A percentile compares a stretch with the other conserved stretches of the same genome.
Evolutionary conservation across 2,888 invertebrate genomes (phyloP).

Genomic region (Clusia tigrina): DNA sequence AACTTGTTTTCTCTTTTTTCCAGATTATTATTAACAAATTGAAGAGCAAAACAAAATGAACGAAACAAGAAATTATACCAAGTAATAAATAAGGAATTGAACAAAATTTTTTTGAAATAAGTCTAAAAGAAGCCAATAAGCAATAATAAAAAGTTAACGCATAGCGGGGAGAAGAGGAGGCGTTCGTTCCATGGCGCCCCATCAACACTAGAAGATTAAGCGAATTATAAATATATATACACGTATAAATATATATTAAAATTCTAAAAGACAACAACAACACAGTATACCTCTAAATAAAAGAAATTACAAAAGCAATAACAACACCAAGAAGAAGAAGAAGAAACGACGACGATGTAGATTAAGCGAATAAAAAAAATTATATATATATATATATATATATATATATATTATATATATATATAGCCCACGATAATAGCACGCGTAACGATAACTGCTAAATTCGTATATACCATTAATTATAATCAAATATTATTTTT

Average conservation of each 20-base stretch:
- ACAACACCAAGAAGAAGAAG: too few species aligned
- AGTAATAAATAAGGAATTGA: constrained; percentile 19
- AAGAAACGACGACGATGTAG: too few species aligned
- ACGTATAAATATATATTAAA: too few species aligned
- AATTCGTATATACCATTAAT: too few species aligned
- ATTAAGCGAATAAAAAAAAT: too few species aligned
- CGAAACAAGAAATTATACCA: constrained; percentile 1
- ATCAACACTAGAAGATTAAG: constrained; percentile 3
- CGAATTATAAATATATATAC: too few species aligned
- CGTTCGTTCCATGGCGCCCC: constrained; percentile 12
- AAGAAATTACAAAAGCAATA: constrained; percentile 12
- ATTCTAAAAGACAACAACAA: constrained; percentile 5
- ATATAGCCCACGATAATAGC: too few species aligned
- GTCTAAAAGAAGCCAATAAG: constrained; percentile 4
- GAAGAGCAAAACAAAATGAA: constrained; percentile 26
- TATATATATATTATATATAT: too few species aligned
- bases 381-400: too few species aligned
- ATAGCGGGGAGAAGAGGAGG: constrained; percentile 15
- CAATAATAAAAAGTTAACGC: constrained; percentile 9
- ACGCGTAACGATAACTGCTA: too few species aligned
- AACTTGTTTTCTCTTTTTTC: constrained; percentile 14
- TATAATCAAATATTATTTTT: too few species aligned
- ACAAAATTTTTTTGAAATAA: constrained; percentile 15
- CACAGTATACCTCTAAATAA: constrained; percentile 23
- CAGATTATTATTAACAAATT: constrained; percentile 30